These are phyloP conservation scores for Novumbra hubbsi DNA, from an alignment of 2,797 vertebrate species.

Conservation along the genomic window DNA sequence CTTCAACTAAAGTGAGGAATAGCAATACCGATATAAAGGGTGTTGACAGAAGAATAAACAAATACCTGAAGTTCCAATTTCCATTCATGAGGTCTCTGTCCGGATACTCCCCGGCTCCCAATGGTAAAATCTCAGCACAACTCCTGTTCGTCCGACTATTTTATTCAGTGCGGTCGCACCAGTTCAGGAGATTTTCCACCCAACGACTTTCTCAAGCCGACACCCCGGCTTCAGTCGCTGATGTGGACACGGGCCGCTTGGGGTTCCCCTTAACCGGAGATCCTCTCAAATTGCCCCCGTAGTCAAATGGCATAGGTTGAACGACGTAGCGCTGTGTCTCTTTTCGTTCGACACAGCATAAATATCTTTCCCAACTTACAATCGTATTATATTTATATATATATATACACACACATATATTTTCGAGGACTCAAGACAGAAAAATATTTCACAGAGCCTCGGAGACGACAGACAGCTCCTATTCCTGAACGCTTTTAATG, in stretches of 20 bases:
- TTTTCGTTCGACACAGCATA: neutral
- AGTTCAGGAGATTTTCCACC: constrained; percentile 3
- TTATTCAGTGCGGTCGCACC: constrained; percentile 11
- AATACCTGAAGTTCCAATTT: constrained; percentile 96
- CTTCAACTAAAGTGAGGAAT: too few relatives aligned
- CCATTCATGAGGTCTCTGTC: constrained; percentile 94
- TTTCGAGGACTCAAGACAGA: neutral
- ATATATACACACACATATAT: neutral
- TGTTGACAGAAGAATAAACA: neutral
- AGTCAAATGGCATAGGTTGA: constrained; percentile 42
- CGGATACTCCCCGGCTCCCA: constrained; percentile 71
- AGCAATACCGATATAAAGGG: neutral
- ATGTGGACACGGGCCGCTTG: constrained; percentile 56
- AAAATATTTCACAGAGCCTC: constrained; percentile 14
- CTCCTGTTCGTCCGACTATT: neutral
- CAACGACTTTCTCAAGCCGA: constrained; percentile 12
- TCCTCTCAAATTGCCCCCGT: constrained; percentile 31
- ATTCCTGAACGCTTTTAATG: constrained; percentile 34
- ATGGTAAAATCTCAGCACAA: constrained; percentile 37
- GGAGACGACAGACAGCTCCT: constrained; percentile 12
- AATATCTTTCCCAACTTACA: too few relatives aligned
- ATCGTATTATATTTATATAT: neutral
- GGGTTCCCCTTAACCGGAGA: constrained; percentile 46
- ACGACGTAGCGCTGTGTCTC: neutral
- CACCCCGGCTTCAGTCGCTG: constrained; percentile 40